phyloP scores from a whole-genome alignment of 2,113 vertebrate species.

The Chaetodon trifascialis region DNA sequence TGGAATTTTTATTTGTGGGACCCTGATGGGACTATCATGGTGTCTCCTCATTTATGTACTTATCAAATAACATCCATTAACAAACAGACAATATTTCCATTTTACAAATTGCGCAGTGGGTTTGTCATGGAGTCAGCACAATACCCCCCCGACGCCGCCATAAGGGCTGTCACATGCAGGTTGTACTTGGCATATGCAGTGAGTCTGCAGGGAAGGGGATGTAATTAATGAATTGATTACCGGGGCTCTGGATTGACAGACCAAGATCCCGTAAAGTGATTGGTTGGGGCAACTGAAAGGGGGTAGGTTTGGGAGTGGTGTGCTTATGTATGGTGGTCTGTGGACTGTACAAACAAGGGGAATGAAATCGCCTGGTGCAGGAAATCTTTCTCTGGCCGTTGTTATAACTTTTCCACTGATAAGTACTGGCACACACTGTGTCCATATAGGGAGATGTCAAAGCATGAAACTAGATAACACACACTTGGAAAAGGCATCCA shows the following conservation, averaged over 20 bases:
- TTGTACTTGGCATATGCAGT: conserved; percentile 75
- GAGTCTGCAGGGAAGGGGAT: conserved; percentile 71
- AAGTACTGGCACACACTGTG: conserved; percentile 45
- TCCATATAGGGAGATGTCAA: conserved; percentile 56
- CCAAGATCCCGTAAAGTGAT: conserved; percentile 57
- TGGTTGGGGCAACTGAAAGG: conserved; percentile 46
- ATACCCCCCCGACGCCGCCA: conserved; percentile 44
- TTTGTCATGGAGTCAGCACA: conserved; percentile 51
- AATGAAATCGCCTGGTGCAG: conserved; percentile 24
- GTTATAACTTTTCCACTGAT: conserved; percentile 60
- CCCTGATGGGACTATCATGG: conserved; percentile 8
- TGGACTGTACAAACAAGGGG: conserved; percentile 33
- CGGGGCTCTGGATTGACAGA: conserved; percentile 64
- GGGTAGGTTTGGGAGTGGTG: background rate
- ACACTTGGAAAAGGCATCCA: conserved; percentile 42
- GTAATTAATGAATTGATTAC: conserved; percentile 82
- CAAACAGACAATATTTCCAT: conserved; percentile 64
- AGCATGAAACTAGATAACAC: conserved; percentile 60
- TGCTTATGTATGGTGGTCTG: conserved; percentile 13
- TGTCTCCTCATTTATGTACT: conserved; percentile 20
- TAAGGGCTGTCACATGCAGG: conserved; percentile 56
- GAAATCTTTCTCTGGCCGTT: conserved; percentile 30
- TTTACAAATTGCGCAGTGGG: conserved; percentile 53
- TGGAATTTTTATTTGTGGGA: background rate
- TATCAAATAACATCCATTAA: conserved; percentile 66